These are phyloP conservation scores for Standfussiana lucernea DNA, from an alignment of 2,888 invertebrate species.

Conservation along the genomic window DNA sequence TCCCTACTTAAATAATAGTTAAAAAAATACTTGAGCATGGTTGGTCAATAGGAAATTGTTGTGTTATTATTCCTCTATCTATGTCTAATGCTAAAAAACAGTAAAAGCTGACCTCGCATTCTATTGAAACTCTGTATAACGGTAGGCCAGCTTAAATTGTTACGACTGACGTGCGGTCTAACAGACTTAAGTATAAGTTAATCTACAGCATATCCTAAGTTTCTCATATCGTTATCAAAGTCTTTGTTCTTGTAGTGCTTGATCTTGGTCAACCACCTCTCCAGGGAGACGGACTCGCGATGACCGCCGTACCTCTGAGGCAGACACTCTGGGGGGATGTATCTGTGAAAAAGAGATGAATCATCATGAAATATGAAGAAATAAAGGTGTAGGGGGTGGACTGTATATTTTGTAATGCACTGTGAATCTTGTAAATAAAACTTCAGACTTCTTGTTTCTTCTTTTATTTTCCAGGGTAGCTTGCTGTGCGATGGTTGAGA, in stretches of 20 bases:
- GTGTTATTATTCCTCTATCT: background rate
- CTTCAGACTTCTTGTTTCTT: no score
- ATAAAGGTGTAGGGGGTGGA: no score
- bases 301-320: constrained; percentile 84
- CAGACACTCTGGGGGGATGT: constrained; percentile 83
- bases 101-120: background rate
- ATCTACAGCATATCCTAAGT: constrained; percentile 80
- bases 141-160: background rate
- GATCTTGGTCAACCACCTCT: constrained; percentile 84
- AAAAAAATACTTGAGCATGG: background rate
- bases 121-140: background rate
- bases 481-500: no score
- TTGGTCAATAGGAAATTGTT: background rate
- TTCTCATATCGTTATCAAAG: constrained; percentile 83
- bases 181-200: constrained; percentile 44
- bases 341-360: constrained; percentile 70
- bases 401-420: no score
- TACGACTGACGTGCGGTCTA: background rate
- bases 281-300: constrained; percentile 79
- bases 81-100: background rate
- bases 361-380: background rate
- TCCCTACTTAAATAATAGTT: background rate
- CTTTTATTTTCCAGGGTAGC: no score
- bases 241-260: constrained; percentile 83
- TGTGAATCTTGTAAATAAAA: no score